Conservation (phyloP, 2,888 invertebrate genomes). For the Erynnis tages region DNA sequence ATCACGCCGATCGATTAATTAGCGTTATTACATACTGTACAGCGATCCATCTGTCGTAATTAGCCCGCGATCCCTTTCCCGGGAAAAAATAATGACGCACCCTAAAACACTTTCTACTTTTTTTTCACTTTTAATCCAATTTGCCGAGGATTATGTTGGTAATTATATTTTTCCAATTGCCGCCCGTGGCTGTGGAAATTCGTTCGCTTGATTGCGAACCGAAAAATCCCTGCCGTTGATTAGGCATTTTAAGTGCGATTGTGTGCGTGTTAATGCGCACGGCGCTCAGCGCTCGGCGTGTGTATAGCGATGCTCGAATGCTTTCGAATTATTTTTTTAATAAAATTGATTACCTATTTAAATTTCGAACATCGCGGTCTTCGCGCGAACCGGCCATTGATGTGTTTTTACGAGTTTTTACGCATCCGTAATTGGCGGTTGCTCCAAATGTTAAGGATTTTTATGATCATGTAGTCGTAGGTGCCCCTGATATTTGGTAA, state of each 20-base stretch:
- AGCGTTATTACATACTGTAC: conserved; percentile 74
- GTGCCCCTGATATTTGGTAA: not conserved
- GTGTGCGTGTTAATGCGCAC: conserved; percentile 40
- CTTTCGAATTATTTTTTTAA: conserved; percentile 21
- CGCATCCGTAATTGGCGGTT: conserved; percentile 23
- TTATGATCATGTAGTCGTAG: not conserved
- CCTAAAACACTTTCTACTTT: conserved; percentile 78
- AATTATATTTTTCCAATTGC: conserved; percentile 82
- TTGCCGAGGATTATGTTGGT: conserved; percentile 80
- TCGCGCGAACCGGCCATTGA: conserved; percentile 1
- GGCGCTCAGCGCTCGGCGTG: conserved; percentile 3
- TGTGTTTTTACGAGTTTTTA: conserved; percentile 16
- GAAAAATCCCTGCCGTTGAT: conserved; percentile 68
- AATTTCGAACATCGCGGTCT: conserved; percentile 22
- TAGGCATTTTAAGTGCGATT: conserved; percentile 64
- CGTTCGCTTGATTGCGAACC: conserved; percentile 71
- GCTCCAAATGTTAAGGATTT: conserved; percentile 15
- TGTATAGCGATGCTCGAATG: conserved; percentile 17
- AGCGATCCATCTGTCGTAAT: conserved; percentile 80
- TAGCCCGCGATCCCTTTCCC: conserved; percentile 71
- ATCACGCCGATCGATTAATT: conserved; percentile 74
- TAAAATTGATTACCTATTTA: conserved; percentile 26
- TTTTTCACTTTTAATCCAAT: conserved; percentile 81
- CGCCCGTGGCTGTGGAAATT: conserved; percentile 63
- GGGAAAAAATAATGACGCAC: conserved; percentile 79